phyloP scores from a whole-genome alignment of 2,797 vertebrate genomes.

The Malurus leucopterus region DNA sequence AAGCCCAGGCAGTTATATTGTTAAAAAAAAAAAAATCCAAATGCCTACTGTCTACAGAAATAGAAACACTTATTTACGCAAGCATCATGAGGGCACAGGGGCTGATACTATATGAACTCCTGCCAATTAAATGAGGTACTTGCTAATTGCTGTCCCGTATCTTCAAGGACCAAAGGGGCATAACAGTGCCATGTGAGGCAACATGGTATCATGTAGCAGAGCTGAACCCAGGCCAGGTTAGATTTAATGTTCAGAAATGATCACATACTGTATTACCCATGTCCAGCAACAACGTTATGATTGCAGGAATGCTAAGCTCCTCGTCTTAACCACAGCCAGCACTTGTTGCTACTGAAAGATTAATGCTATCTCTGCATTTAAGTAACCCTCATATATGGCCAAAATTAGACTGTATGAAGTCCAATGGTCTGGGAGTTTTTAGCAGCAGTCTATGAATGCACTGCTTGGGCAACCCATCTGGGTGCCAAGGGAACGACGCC shows the following conservation, averaged over 20 bases:
- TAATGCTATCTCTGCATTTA: slow-evolving; percentile 84
- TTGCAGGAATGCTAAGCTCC: slow-evolving; percentile 73
- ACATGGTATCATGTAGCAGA: slow-evolving; percentile 2
- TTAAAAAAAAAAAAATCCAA: slow-evolving; percentile 2
- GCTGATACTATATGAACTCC: slow-evolving; percentile 39
- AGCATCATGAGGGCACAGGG: background rate
- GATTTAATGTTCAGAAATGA: slow-evolving; percentile 57
- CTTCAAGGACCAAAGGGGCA: slow-evolving; percentile 38
- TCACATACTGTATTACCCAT: slow-evolving; percentile 25
- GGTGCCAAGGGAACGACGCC: slow-evolving; percentile 5
- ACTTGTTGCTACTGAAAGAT: slow-evolving; percentile 75
- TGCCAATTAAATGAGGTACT: slow-evolving; percentile 20
- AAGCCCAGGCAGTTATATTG: slow-evolving; percentile 40
- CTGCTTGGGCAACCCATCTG: slow-evolving; percentile 28
- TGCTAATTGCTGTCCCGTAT: slow-evolving; percentile 35
- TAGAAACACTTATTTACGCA: slow-evolving; percentile 44
- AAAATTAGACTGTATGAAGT: slow-evolving; percentile 77
- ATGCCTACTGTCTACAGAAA: slow-evolving; percentile 33
- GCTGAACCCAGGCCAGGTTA: slow-evolving; percentile 54
- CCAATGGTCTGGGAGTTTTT: slow-evolving; percentile 40
- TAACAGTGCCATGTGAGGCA: slow-evolving; percentile 7
- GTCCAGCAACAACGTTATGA: slow-evolving; percentile 67
- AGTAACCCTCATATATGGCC: slow-evolving; percentile 70
- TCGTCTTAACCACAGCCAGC: slow-evolving; percentile 50
- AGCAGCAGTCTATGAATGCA: slow-evolving; percentile 47